phyloP scores from a whole-genome alignment of 2,113 vertebrate genomes.

The Chionodraco myersi region DNA sequence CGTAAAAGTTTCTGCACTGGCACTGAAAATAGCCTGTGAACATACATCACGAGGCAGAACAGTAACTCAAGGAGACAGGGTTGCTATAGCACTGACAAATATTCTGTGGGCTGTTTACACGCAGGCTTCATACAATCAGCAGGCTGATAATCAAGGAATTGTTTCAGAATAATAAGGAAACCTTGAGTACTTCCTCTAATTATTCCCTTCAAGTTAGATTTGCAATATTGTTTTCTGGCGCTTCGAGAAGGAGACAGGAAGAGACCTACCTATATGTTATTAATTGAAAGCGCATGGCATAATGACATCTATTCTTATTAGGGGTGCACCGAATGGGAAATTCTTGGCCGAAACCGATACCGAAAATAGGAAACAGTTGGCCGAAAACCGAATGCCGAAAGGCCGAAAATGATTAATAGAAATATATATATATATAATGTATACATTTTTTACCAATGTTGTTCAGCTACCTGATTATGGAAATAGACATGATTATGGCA shows the following conservation, averaged over 20 bases:
- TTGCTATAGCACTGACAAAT: neutral
- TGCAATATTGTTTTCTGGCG: neutral
- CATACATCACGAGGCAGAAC: slow-evolving; percentile 16
- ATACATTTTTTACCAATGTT: no score
- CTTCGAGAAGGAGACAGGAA: neutral
- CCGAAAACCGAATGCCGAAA: no score
- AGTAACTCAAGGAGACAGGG: neutral
- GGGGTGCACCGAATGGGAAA: no score
- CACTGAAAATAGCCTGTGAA: neutral
- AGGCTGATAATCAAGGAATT: slow-evolving; percentile 13
- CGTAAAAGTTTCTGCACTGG: neutral
- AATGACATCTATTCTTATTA: slow-evolving; percentile 2
- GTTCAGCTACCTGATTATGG: no score
- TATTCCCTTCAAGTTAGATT: slow-evolving; percentile 8
- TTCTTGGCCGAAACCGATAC: no score
- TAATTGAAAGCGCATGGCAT: neutral
- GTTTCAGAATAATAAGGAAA: slow-evolving; percentile 3
- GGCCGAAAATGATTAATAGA: no score
- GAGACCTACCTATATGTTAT: neutral
- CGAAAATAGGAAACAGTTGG: no score
- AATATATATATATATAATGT: no score
- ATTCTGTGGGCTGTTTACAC: slow-evolving; percentile 6
- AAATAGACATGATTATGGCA: no score
- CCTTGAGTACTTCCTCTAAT: slow-evolving; percentile 12
- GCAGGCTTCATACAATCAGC: neutral